phyloP scores from a whole-genome alignment of 2,113 vertebrate species.

The Pimephales promelas region DNA sequence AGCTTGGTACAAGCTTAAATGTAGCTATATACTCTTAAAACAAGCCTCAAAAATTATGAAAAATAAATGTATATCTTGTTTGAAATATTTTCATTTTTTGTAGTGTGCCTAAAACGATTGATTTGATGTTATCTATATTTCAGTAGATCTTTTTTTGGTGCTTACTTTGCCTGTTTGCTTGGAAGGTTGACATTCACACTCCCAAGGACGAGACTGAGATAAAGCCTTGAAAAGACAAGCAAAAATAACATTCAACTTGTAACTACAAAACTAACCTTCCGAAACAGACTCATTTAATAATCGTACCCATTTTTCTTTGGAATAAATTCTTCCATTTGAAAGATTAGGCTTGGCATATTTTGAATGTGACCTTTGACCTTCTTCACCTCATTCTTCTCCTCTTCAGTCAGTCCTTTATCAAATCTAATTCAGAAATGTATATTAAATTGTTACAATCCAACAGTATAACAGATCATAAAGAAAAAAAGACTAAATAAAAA shows the following conservation, averaged over 20 bases:
- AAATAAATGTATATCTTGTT: neutral
- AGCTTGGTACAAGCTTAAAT: neutral
- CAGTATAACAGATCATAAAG: neutral
- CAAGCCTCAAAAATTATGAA: neutral
- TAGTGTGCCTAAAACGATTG: neutral
- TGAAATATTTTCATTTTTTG: too few relatives aligned
- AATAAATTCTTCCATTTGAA: constrained; percentile 94
- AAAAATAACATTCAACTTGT: neutral
- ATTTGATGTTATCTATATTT: neutral
- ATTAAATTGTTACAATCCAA: neutral
- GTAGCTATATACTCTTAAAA: neutral
- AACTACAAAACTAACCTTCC: neutral
- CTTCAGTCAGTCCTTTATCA: constrained; percentile 64
- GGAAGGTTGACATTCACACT: constrained; percentile 92
- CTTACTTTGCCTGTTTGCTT: constrained; percentile 94
- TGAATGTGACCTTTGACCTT: constrained; percentile 83
- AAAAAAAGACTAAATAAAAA: neutral
- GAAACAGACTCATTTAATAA: neutral
- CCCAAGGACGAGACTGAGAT: constrained; percentile 92
- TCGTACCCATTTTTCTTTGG: constrained; percentile 92
- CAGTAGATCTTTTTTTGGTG: neutral
- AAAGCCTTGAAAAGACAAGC: constrained; percentile 78
- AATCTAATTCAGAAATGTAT: constrained; percentile 61
- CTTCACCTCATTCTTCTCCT: constrained; percentile 65
- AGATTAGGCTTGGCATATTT: constrained; percentile 81